Conservation (phyloP, 2,113 vertebrate species). For the Sander lucioperca region DNA sequence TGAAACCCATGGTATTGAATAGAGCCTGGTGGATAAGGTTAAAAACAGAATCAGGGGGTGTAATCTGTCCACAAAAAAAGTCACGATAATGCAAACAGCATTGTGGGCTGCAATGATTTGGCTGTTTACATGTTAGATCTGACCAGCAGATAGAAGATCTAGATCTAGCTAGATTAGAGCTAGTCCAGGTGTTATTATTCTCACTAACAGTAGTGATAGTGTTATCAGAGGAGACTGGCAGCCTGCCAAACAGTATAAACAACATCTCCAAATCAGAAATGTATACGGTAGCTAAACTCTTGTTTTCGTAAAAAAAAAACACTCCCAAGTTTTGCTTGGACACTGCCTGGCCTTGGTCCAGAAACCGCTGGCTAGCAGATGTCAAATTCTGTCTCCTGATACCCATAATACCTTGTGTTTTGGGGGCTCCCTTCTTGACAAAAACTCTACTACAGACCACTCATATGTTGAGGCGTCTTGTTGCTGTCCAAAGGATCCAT, state of each 20-base stretch:
- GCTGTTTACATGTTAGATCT: slow-evolving; percentile 29
- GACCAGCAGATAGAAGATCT: slow-evolving; percentile 11
- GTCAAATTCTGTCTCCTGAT: neutral
- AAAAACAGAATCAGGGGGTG: neutral
- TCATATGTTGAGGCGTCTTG: neutral
- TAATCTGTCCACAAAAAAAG: neutral
- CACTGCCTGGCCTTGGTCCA: neutral
- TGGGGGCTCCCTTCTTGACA: neutral
- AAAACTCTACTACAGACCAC: neutral
- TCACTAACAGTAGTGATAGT: neutral
- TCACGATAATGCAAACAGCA: neutral
- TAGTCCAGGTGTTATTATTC: slow-evolving; percentile 6
- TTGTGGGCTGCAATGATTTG: slow-evolving; percentile 21
- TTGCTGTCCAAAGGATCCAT: slow-evolving; percentile 2
- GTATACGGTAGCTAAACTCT: neutral
- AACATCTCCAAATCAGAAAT: neutral
- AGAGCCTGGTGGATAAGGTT: neutral
- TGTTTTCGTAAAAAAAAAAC: no score
- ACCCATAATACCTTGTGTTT: neutral
- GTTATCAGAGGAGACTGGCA: neutral
- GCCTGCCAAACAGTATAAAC: neutral
- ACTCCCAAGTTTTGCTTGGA: neutral
- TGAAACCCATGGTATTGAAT: neutral
- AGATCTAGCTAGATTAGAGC: slow-evolving; percentile 2
- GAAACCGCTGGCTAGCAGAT: neutral